Conservation (phyloP, 2,888 invertebrate genomes). For the Beris morrisii region DNA sequence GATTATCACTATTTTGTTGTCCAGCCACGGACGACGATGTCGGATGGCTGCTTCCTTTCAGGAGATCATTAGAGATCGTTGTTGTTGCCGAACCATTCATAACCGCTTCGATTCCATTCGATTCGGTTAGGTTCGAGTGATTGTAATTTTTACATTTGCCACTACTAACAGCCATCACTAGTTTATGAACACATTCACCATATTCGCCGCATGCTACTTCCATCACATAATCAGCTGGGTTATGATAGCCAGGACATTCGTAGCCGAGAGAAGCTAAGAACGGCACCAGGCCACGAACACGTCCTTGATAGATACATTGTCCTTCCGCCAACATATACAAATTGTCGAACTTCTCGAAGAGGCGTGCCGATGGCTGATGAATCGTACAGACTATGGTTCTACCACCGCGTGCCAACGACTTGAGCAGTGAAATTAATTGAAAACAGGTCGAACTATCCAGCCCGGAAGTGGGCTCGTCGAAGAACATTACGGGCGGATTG, state of each 20-base stretch:
- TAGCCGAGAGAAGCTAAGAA: constrained; percentile 83
- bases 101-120: constrained; percentile 35
- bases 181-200: constrained; percentile 82
- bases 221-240: constrained; percentile 96
- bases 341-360: constrained; percentile 95
- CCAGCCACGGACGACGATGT: constrained; percentile 48
- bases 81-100: constrained; percentile 42
- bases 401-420: constrained; percentile 82
- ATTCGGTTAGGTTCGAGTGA: constrained; percentile 46
- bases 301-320: constrained; percentile 90
- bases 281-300: constrained; percentile 79
- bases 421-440: constrained; percentile 86
- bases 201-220: constrained; percentile 95
- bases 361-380: constrained; percentile 92
- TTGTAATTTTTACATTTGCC: constrained; percentile 70
- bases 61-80: constrained; percentile 63
- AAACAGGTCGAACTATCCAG: constrained; percentile 93
- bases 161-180: constrained; percentile 81
- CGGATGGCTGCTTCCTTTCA: constrained; percentile 58
- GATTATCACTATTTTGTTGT: constrained; percentile 40
- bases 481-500: constrained; percentile 97
- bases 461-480: constrained; percentile 93
- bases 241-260: constrained; percentile 92
- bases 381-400: constrained; percentile 95
- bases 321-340: constrained; percentile 90